Percentiles rank a stretch among this genome's conserved stretches.
These are phyloP conservation scores for Wasmannia auropunctata DNA, from an alignment of 1,140 invertebrate species.

Conservation along the genomic window DNA sequence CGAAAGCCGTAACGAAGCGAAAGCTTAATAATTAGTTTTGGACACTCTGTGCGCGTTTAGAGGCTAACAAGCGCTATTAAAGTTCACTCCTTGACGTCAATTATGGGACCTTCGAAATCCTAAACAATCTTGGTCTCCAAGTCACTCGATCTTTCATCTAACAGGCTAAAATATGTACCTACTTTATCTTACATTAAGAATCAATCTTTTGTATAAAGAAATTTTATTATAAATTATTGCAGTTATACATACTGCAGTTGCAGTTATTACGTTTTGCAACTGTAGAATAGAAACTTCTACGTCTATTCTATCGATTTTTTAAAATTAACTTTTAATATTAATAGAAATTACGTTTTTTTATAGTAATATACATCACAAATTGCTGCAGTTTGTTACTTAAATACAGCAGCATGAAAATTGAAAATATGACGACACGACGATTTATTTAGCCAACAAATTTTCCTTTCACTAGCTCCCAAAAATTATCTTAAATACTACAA, in stretches of 20 bases:
- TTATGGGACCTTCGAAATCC: background rate
- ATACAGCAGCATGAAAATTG: background rate
- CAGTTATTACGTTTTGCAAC: background rate
- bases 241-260: too few relatives aligned
- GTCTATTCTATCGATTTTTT: background rate
- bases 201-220: background rate
- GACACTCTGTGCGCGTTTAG: background rate
- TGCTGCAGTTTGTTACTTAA: background rate
- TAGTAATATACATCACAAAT: background rate
- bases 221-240: background rate
- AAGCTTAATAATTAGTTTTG: constrained; percentile 37
- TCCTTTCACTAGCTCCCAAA: background rate
- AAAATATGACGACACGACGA: background rate
- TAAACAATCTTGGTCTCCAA: background rate
- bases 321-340: background rate
- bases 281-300: background rate
- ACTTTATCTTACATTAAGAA: background rate
- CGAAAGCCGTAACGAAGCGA: background rate
- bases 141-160: background rate
- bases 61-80: constrained; percentile 31
- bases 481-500: background rate
- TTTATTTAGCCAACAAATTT: background rate
- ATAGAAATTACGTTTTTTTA: background rate
- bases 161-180: background rate
- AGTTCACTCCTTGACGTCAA: constrained; percentile 1